Conservation (phyloP, 1,140 invertebrate species). For the Myzus persicae region DNA sequence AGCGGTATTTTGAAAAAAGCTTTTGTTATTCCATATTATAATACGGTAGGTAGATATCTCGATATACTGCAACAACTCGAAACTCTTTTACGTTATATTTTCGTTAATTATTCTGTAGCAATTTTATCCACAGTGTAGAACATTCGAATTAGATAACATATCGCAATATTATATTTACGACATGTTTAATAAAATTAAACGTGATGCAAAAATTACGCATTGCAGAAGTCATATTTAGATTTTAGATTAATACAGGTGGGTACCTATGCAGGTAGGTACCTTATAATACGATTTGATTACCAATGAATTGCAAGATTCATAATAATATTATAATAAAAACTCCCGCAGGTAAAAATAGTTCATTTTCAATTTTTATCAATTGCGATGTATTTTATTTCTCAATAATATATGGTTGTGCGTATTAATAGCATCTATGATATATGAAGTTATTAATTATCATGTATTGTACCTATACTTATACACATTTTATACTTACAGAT, state of each 20-base stretch:
- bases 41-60: not conserved
- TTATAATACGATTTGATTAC: not conserved
- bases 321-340: not conserved
- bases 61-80: not conserved
- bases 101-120: slow-evolving; percentile 26
- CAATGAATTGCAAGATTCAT: not conserved
- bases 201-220: not conserved
- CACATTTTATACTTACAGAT: not conserved
- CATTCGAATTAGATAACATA: not conserved
- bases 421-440: not conserved
- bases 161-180: not conserved
- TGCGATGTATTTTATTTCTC: not conserved
- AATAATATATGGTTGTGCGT: not conserved
- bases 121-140: not conserved
- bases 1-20: slow-evolving; percentile 11
- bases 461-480: not conserved
- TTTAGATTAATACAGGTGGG: too few relatives aligned
- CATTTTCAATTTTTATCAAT: not conserved
- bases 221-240: not conserved
- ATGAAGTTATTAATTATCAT: too few relatives aligned
- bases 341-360: not conserved
- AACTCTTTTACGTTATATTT: not conserved
- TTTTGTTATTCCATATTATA: slow-evolving; percentile 35
- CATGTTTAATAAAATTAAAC: not conserved
- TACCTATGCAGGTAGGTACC: not conserved